Conservation (phyloP, 2,888 invertebrate genomes). For the Tipula unca region DNA sequence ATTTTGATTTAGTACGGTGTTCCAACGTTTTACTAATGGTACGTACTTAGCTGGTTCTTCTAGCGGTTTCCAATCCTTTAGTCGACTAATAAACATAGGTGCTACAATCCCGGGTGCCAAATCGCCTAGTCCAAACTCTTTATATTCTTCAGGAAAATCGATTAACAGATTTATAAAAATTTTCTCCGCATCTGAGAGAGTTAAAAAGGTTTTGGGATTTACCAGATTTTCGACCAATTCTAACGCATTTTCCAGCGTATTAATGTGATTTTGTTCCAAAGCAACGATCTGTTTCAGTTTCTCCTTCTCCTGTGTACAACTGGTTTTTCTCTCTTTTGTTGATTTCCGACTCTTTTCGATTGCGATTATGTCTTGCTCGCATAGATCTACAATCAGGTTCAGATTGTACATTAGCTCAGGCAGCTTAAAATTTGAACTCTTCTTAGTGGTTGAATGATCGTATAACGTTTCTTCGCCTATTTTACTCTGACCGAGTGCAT, state of each 20-base stretch:
- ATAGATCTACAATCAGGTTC: slow-evolving; percentile 80
- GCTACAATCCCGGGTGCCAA: slow-evolving; percentile 78
- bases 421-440: slow-evolving; percentile 60
- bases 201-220: slow-evolving; percentile 38
- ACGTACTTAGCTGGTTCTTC: slow-evolving; percentile 55
- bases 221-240: slow-evolving; percentile 51
- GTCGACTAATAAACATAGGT: slow-evolving; percentile 66
- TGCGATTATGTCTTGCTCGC: slow-evolving; percentile 90
- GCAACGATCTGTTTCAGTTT: slow-evolving; percentile 56
- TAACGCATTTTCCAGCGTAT: slow-evolving; percentile 61
- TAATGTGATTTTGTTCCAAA: slow-evolving; percentile 64
- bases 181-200: slow-evolving; percentile 42
- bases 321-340: slow-evolving; percentile 69
- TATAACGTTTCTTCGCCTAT: slow-evolving; percentile 50
- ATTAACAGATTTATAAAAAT: slow-evolving; percentile 44
- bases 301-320: slow-evolving; percentile 69
- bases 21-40: slow-evolving; percentile 62
- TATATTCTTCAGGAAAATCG: slow-evolving; percentile 66
- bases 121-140: slow-evolving; percentile 72
- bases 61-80: slow-evolving; percentile 74
- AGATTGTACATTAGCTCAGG: slow-evolving; percentile 92
- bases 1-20: slow-evolving; percentile 44
- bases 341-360: slow-evolving; percentile 69
- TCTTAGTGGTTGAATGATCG: slow-evolving; percentile 54
- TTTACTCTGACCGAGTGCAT: slow-evolving; percentile 68